A percentile compares a stretch with the other conserved stretches of the same genome.
Conservation (phyloP, 2,888 invertebrate species). For the Melieria omissa region DNA sequence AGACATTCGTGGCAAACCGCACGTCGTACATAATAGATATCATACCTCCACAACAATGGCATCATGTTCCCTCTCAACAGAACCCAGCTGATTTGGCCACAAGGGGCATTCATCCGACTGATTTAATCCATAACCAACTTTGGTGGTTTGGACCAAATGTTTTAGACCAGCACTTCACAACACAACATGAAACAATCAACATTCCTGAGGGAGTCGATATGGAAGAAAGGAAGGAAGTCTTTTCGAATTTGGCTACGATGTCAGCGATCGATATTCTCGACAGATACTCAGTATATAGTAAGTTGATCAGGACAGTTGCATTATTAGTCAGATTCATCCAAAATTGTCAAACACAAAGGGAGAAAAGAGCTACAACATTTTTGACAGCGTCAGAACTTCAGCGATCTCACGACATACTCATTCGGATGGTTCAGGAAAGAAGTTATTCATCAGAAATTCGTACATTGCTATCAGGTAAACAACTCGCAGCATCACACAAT, state of each 20-base stretch:
- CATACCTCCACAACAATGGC: constrained; percentile 27
- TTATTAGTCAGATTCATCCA: constrained; percentile 34
- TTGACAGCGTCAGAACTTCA: constrained; percentile 28
- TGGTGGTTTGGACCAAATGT: constrained; percentile 40
- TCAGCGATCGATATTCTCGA: constrained; percentile 22
- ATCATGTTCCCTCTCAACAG: constrained; percentile 28
- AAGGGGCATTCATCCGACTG: constrained; percentile 24
- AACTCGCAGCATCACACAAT: constrained; percentile 31
- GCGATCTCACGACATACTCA: constrained; percentile 22
- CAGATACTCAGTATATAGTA: constrained; percentile 24
- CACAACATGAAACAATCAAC: background rate
- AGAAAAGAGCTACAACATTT: background rate
- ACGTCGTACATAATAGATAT: constrained; percentile 34
- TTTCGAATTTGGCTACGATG: background rate
- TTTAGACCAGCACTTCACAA: background rate
- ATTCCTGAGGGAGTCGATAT: background rate
- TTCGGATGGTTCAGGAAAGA: constrained; percentile 25
- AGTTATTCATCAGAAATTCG: constrained; percentile 30
- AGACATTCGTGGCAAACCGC: constrained; percentile 35
- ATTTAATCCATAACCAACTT: constrained; percentile 20
- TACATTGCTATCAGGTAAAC: constrained; percentile 1
- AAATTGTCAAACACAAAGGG: constrained; percentile 16
- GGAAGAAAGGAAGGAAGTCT: constrained; percentile 29
- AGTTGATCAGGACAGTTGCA: constrained; percentile 28
- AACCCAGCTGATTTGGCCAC: constrained; percentile 37